phyloP scores from a whole-genome alignment of 2,797 vertebrate genomes.

The Gadopsis marmoratus region DNA sequence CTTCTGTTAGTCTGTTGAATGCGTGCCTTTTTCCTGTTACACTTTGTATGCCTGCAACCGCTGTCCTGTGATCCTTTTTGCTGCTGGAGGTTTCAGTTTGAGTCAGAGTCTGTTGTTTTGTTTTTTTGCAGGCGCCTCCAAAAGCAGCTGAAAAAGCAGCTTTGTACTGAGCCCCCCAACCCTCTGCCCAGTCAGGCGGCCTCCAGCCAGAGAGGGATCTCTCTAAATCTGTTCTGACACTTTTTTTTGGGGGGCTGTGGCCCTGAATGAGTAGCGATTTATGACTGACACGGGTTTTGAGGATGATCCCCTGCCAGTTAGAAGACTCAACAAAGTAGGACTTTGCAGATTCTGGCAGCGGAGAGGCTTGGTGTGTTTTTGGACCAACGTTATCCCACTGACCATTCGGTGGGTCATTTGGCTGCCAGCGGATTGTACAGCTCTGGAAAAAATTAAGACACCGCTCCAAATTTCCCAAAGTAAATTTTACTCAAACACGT shows the following conservation, averaged over 20 bases:
- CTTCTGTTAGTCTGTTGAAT: background rate
- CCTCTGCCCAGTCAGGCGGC: constrained; percentile 38
- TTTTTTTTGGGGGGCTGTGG: constrained; percentile 40
- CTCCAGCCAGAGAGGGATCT: constrained; percentile 53
- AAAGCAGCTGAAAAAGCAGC: constrained; percentile 52
- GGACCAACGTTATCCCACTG: constrained; percentile 27
- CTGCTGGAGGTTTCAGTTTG: constrained; percentile 10
- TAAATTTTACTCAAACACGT: too few species aligned
- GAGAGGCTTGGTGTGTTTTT: constrained; percentile 46
- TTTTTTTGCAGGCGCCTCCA: background rate
- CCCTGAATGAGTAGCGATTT: constrained; percentile 45
- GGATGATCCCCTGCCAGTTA: constrained; percentile 58
- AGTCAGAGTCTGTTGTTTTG: background rate
- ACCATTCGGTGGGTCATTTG: constrained; percentile 20
- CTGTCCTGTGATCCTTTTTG: background rate
- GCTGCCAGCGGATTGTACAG: constrained; percentile 41
- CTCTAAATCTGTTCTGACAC: constrained; percentile 62
- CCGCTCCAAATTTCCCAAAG: too few species aligned
- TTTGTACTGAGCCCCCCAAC: constrained; percentile 19
- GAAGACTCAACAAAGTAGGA: constrained; percentile 44
- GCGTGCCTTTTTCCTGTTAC: constrained; percentile 27
- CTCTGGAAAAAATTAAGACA: too few species aligned
- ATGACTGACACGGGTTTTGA: constrained; percentile 40
- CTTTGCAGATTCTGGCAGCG: constrained; percentile 27
- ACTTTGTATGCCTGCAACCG: background rate